These are phyloP conservation scores for Ptilodon capucinus DNA, from an alignment of 2,888 invertebrate species.

Conservation along the genomic window DNA sequence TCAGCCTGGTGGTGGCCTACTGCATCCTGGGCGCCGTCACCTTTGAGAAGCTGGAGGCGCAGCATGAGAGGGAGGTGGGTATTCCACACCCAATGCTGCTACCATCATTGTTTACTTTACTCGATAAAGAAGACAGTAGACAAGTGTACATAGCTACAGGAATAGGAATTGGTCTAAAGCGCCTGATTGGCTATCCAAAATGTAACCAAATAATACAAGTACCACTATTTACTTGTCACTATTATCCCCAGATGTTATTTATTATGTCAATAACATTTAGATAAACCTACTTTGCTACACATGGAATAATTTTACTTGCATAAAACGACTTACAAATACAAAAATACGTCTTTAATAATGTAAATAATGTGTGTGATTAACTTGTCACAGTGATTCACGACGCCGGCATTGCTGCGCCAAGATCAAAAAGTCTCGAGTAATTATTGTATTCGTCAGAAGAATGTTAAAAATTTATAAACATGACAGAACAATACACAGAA, in stretches of 20 bases:
- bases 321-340: too few species aligned
- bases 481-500: background rate
- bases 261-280: too few species aligned
- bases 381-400: background rate
- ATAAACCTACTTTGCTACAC: too few species aligned
- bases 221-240: too few species aligned
- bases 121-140: background rate
- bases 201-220: too few species aligned
- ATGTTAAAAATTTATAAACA: background rate
- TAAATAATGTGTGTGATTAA: background rate
- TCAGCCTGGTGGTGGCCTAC: constrained; percentile 94
- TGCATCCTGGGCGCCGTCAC: constrained; percentile 94
- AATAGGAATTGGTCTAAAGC: too few species aligned
- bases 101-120: too few species aligned
- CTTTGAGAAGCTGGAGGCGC: constrained; percentile 89
- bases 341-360: too few species aligned
- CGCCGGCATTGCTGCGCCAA: background rate
- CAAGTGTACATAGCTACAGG: too few species aligned
- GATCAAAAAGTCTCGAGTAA: background rate
- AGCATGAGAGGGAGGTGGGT: constrained; percentile 87
- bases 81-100: background rate
- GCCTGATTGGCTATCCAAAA: too few species aligned
- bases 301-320: too few species aligned
- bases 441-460: background rate
- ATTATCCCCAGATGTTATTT: too few species aligned